Conservation (phyloP, 2,797 vertebrate genomes). For the Hemitrygon akajei region DNA sequence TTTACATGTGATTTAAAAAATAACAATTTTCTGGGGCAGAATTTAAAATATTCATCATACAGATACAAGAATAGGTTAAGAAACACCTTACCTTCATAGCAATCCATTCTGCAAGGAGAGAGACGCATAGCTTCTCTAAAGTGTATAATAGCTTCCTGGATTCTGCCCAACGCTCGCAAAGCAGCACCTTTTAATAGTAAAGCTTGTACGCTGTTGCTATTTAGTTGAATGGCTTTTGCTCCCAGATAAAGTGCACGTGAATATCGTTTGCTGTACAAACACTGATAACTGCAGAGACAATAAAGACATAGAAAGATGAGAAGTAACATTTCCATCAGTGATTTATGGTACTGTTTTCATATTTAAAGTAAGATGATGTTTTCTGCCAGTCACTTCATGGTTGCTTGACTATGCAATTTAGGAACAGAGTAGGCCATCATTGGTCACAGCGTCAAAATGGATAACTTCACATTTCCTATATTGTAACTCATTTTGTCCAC, state of each 20-base stretch:
- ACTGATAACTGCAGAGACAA: constrained; percentile 73
- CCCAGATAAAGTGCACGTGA: constrained; percentile 91
- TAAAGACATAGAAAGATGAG: not conserved
- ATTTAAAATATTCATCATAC: not conserved
- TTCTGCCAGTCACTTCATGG: not conserved
- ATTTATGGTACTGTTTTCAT: too few species aligned
- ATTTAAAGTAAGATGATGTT: not conserved
- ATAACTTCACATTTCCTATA: too few species aligned
- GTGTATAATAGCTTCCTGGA: constrained; percentile 96
- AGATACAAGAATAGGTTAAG: not conserved
- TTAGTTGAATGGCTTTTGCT: constrained; percentile 95
- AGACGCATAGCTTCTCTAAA: constrained; percentile 93
- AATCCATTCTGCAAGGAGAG: constrained; percentile 88
- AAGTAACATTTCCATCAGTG: not conserved
- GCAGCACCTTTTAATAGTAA: constrained; percentile 92
- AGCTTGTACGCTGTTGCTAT: constrained; percentile 94
- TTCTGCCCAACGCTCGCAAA: constrained; percentile 87
- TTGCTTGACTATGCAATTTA: not conserved
- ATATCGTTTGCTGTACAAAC: constrained; percentile 95
- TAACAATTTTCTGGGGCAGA: not conserved
- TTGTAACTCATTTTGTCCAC: too few species aligned
- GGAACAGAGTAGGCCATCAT: too few species aligned
- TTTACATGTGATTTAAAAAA: not conserved
- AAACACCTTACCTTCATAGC: constrained; percentile 76
- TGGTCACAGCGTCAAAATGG: too few species aligned